These are phyloP conservation scores for Bombycilla garrulus DNA, from an alignment of 2,113 vertebrate species.

Conservation along the genomic window DNA sequence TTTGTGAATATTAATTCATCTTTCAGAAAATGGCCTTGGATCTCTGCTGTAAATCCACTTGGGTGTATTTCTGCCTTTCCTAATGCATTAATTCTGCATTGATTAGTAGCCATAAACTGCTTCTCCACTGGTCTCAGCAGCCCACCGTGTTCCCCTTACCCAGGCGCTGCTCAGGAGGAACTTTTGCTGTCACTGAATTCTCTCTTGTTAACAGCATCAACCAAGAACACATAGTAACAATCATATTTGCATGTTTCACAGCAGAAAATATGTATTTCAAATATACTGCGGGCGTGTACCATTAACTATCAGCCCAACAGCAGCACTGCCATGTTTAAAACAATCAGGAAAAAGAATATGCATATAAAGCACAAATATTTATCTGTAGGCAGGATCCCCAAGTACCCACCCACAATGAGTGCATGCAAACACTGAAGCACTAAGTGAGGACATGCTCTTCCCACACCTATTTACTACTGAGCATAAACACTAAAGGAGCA, in stretches of 20 bases:
- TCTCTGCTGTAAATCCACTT: background rate
- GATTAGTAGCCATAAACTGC: background rate
- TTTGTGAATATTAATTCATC: constrained; percentile 4
- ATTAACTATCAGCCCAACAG: background rate
- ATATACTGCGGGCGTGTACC: background rate
- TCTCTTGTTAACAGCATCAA: background rate
- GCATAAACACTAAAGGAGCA: background rate
- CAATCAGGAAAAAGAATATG: background rate
- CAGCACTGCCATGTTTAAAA: background rate
- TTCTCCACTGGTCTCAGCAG: background rate
- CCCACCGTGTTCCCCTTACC: background rate
- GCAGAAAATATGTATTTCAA: constrained; percentile 32
- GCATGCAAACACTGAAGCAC: background rate
- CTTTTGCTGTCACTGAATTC: background rate
- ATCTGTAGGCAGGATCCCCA: background rate
- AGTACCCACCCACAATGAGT: background rate
- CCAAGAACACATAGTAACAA: background rate
- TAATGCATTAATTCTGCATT: background rate
- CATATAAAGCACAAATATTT: background rate
- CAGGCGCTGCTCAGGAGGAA: background rate
- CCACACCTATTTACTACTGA: background rate
- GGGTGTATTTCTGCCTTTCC: background rate
- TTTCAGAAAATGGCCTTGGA: background rate
- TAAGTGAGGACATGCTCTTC: background rate
- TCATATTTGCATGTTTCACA: background rate